phyloP scores from a whole-genome alignment of 2,797 vertebrate species.

The Basileuterus tristriatus region DNA sequence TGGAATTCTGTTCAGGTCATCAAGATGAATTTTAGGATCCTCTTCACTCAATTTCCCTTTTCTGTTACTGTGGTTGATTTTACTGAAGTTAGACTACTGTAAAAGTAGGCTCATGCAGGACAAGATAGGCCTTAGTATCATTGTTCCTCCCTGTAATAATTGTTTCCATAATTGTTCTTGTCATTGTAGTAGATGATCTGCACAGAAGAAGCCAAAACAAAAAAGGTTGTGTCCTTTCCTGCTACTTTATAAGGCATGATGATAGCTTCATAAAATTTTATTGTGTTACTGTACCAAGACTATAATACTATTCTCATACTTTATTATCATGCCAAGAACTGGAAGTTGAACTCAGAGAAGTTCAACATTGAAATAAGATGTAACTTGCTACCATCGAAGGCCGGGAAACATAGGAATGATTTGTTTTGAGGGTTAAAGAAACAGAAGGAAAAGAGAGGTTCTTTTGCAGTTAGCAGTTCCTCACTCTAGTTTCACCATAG shows the following conservation, averaged over 20 bases:
- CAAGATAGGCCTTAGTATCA: not conserved
- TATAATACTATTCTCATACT: slow-evolving; percentile 27
- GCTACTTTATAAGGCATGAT: slow-evolving; percentile 57
- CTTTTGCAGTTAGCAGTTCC: not conserved
- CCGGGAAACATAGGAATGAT: not conserved
- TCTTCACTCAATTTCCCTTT: slow-evolving; percentile 8
- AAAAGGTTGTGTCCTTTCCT: slow-evolving; percentile 31
- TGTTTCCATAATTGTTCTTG: slow-evolving; percentile 48
- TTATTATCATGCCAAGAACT: slow-evolving; percentile 30
- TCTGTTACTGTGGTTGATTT: slow-evolving; percentile 18
- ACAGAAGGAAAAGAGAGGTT: not conserved
- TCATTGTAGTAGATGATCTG: slow-evolving; percentile 38
- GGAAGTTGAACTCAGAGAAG: slow-evolving; percentile 27
- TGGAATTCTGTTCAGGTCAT: not conserved
- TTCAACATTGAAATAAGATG: slow-evolving; percentile 29
- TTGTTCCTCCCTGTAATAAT: slow-evolving; percentile 1
- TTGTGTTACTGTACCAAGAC: slow-evolving; percentile 26
- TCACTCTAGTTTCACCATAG: not conserved
- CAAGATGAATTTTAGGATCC: not conserved
- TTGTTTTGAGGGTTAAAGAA: not conserved
- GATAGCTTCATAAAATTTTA: slow-evolving; percentile 64
- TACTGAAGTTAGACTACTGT: slow-evolving; percentile 18
- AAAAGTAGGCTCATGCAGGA: slow-evolving; percentile 23
- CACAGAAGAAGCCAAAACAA: not conserved
- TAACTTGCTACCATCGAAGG: not conserved